Percentiles rank a stretch among this genome's conserved stretches.
Evolutionary conservation across 2,797 vertebrate species (phyloP).

Genomic region (Platyrinchus mystaceus): DNA sequence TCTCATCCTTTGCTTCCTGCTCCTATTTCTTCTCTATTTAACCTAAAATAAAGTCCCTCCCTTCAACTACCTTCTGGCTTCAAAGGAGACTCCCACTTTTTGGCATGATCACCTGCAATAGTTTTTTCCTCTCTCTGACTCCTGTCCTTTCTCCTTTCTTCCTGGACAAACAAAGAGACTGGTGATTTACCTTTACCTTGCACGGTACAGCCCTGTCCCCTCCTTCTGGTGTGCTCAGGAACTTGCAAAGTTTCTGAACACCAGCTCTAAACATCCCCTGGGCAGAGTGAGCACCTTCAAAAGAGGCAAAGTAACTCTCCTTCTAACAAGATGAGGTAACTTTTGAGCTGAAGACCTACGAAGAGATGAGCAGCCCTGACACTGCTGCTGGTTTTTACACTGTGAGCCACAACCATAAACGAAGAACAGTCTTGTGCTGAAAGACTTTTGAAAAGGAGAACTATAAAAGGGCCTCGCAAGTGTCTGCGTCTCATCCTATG

Average conservation of each 20-base stretch:
- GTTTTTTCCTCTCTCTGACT: not conserved
- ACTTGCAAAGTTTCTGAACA: not conserved
- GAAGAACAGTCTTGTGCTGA: not conserved
- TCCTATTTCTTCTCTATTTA: not conserved
- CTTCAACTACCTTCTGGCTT: not conserved
- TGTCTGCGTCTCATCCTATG: not conserved
- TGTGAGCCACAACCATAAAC: not conserved
- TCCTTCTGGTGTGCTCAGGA: not conserved
- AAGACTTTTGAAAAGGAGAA: not conserved
- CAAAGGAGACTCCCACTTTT: not conserved
- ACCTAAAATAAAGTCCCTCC: not conserved
- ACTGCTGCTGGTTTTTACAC: not conserved
- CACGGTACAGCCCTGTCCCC: not conserved
- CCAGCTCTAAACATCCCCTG: not conserved
- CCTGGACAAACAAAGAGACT: not conserved
- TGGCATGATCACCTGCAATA: not conserved
- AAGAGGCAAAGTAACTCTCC: not conserved
- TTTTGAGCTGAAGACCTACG: not conserved
- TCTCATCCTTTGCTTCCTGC: slow-evolving; percentile 17
- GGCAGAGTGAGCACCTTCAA: not conserved
- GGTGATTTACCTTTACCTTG: not conserved
- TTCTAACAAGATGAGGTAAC: not conserved
- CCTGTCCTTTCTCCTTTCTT: not conserved
- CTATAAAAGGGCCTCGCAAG: not conserved
- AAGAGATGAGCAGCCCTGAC: not conserved